Conservation (phyloP, 2,113 vertebrate genomes). For the Setophaga kirtlandii region DNA sequence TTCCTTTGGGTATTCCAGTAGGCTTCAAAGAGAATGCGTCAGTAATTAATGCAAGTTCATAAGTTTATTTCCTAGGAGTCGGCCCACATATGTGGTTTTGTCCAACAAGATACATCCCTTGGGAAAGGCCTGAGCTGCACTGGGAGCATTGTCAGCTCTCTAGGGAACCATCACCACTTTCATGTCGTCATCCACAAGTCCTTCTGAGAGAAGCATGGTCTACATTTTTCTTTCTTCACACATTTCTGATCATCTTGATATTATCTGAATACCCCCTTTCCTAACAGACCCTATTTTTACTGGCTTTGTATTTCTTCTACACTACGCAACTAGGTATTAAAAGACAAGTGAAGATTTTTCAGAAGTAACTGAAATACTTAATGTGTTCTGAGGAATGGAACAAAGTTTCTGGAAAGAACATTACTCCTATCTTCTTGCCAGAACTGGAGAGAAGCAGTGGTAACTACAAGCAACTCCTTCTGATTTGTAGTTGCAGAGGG, state of each 20-base stretch:
- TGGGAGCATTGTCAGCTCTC: background rate
- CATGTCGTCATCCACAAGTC: background rate
- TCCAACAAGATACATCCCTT: background rate
- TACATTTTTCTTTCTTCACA: background rate
- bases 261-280: background rate
- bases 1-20: slow-evolving; percentile 10
- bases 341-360: background rate
- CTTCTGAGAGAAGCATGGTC: background rate
- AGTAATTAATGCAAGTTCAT: slow-evolving; percentile 55
- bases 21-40: slow-evolving; percentile 55
- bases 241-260: background rate
- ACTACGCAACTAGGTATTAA: background rate
- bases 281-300: background rate
- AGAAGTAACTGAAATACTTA: background rate
- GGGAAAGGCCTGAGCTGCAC: background rate
- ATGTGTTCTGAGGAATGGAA: background rate
- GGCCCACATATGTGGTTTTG: background rate
- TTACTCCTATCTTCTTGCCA: background rate
- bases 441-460: background rate
- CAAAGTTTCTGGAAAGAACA: background rate
- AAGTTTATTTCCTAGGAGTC: background rate
- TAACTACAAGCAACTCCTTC: background rate
- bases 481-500: background rate
- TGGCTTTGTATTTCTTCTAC: background rate
- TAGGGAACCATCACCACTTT: background rate